A percentile compares a stretch with the other conserved stretches of the same genome.
Conservation (phyloP, 2,113 vertebrate genomes). For the Rhineura floridana region DNA sequence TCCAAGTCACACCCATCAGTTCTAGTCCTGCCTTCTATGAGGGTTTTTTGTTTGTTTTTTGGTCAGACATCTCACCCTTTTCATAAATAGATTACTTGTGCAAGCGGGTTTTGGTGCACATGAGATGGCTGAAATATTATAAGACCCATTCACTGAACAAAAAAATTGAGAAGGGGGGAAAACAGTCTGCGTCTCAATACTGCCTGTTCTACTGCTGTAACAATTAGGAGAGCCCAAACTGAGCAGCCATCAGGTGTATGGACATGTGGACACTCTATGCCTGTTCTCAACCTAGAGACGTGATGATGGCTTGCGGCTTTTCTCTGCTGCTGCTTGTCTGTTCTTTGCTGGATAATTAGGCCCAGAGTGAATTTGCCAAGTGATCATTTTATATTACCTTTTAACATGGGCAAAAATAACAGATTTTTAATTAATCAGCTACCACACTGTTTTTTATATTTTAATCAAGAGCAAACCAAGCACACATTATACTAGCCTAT, state of each 20-base stretch:
- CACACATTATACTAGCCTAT: not conserved
- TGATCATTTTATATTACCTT: not conserved
- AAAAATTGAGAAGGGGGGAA: not conserved
- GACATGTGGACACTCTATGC: not conserved
- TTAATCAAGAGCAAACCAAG: not conserved
- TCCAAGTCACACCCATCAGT: no score
- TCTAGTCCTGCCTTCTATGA: no score
- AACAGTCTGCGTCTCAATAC: accelerated
- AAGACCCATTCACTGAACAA: not conserved
- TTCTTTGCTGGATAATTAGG: constrained; percentile 2
- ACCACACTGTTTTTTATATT: not conserved
- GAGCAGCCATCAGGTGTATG: not conserved
- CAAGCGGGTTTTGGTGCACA: not conserved
- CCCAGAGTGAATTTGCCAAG: not conserved
- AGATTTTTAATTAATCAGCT: not conserved
- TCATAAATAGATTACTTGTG: not conserved
- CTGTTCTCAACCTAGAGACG: not conserved
- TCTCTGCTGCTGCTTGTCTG: not conserved
- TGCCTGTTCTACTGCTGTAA: not conserved
- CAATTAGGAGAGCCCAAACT: not conserved
- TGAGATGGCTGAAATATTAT: no score
- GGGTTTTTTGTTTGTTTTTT: no score
- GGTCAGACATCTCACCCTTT: no score
- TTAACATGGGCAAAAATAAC: not conserved
- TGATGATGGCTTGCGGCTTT: not conserved